Base-by-base conservation (phyloP, 53 echinoderm and acorn worm species). In the Astropecten irregularis region DNA sequence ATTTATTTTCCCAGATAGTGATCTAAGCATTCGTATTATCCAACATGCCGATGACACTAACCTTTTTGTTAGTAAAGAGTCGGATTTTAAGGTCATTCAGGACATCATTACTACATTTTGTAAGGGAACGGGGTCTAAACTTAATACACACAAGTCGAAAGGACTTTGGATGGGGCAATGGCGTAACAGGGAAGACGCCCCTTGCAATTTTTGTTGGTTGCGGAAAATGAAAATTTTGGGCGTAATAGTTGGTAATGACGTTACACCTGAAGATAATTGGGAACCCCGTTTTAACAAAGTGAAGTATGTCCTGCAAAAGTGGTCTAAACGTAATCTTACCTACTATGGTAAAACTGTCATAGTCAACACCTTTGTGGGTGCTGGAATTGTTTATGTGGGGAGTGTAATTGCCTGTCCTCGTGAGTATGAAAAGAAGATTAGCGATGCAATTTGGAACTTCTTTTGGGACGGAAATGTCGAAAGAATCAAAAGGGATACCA, bases 11-110 rank as follows among this genome's bases (percentile, higher is more conserved):
- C 40, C 66, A 1, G 31, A 9, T 18, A n/a, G 14, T 7, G 20
- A 34, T 7, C 36, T 6, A 9, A 1, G 2, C 4, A 6, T 66
- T 2, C n/a, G 31, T 0, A 18, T 66, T 2, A n/a, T 66, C n/a
- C 66, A 66, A 31, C 66, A 66, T 39, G 66, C 66, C 8, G 66
- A 66, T 19, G 66, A 66, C 21, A 39, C 66, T 4, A 66, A 28
- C 2, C 7, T 66, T 66, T 66, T 66, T 19, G 9, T 66, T 39
- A 31, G 19, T 18, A 37, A 66, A 13, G 20, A 66, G n/a, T 0
- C 3, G 2, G 66, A 66, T 38, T 66, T 38, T 37, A 2, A 20
- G 0, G 39, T 21, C 4, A 3, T 66, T 31, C 26, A 53, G 5
- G 22, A 57, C 57, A 57, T 64, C 64, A 9, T 36, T 4, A 5